Conservation (phyloP, 2,888 invertebrate genomes). For the Drosophila phalerata region DNA sequence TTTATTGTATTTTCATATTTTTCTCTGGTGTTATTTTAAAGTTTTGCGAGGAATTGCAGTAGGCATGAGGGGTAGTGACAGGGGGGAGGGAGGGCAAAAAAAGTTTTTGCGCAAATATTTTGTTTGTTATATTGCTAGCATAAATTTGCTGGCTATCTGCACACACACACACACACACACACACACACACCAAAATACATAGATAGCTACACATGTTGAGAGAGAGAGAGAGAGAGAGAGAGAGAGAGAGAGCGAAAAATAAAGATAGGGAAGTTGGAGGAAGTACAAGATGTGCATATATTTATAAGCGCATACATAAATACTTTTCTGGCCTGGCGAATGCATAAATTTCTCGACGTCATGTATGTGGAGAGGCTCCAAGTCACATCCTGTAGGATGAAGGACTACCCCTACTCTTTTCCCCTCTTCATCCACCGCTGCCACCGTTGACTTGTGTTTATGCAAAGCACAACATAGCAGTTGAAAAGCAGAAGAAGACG, state of each 20-base stretch:
- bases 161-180: constrained; percentile 47
- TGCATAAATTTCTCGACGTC: constrained; percentile 70
- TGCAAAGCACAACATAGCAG: constrained; percentile 70
- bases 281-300: constrained; percentile 66
- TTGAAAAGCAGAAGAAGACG: constrained; percentile 43
- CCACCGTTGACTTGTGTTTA: constrained; percentile 76
- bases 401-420: background rate
- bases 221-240: background rate
- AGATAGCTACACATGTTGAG: constrained; percentile 18
- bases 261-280: no score
- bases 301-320: constrained; percentile 78
- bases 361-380: constrained; percentile 49
- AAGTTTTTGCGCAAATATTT: constrained; percentile 75
- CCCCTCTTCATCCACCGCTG: constrained; percentile 8
- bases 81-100: constrained; percentile 23
- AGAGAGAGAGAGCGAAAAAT: background rate
- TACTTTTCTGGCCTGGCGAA: constrained; percentile 75
- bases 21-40: constrained; percentile 71
- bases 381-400: constrained; percentile 54
- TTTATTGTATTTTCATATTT: constrained; percentile 43
- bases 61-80: background rate
- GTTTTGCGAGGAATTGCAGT: constrained; percentile 37
- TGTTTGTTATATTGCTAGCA: constrained; percentile 78
- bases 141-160: constrained; percentile 77
- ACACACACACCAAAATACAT: constrained; percentile 29